Evolutionary conservation across 2,113 vertebrate genomes (phyloP).

Genomic region (Hippolais icterina): DNA sequence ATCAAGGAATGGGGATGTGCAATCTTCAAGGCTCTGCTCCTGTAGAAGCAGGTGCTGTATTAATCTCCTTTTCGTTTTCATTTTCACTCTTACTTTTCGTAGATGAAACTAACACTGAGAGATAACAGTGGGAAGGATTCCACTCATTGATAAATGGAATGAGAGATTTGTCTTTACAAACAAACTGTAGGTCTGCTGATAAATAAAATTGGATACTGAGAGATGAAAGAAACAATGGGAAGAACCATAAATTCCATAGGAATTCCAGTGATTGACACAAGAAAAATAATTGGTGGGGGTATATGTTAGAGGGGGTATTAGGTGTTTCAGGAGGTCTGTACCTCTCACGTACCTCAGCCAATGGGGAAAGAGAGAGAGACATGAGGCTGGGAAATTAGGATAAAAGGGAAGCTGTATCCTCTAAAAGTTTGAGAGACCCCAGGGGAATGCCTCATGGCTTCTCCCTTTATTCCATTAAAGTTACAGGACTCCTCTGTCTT

Average conservation of each 20-base stretch:
- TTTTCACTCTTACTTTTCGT: background rate
- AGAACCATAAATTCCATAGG: background rate
- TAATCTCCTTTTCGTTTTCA: background rate
- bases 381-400: background rate
- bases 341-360: background rate
- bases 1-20: background rate
- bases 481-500: background rate
- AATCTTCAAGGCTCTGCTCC: conserved; percentile 17
- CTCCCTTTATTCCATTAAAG: background rate
- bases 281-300: background rate
- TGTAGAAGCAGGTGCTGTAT: background rate
- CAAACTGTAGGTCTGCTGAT: background rate
- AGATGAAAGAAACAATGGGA: background rate
- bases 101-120: background rate
- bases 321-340: background rate
- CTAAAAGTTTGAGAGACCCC: background rate
- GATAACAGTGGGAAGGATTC: background rate
- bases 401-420: background rate
- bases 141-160: background rate
- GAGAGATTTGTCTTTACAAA: background rate
- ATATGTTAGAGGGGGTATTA: too few species aligned
- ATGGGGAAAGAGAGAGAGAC: background rate
- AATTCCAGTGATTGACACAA: background rate
- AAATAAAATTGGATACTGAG: background rate
- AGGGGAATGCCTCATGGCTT: too few species aligned